phyloP scores from a whole-genome alignment of 2,797 vertebrate species.

The Bucorvus abyssinicus region DNA sequence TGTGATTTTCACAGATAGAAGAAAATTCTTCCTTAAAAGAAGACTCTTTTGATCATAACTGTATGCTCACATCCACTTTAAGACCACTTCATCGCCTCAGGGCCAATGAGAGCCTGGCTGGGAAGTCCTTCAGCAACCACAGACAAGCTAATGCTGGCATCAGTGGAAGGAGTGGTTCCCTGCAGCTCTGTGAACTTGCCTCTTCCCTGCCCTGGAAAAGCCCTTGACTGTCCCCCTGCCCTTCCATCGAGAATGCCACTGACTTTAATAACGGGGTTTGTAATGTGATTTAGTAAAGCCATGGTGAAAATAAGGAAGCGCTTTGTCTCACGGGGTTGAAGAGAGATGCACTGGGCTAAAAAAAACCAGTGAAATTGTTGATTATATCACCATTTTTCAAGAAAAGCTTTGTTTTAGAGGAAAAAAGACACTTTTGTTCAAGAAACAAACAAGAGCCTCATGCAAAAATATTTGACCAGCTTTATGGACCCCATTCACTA shows the following conservation, averaged over 20 bases:
- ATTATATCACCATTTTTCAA: not conserved
- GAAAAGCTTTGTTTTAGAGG: not conserved
- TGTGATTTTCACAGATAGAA: not conserved
- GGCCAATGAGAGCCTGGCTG: not conserved
- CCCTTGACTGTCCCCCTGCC: not conserved
- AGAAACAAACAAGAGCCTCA: not conserved
- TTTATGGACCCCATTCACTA: not conserved
- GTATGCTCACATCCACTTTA: not conserved
- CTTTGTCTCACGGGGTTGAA: not conserved
- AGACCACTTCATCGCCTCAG: not conserved
- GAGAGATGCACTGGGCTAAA: not conserved
- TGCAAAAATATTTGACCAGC: slow-evolving; percentile 26
- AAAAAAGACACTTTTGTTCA: not conserved
- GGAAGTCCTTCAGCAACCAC: not conserved
- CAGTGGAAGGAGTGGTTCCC: not conserved
- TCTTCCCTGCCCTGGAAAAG: not conserved
- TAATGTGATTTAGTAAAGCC: not conserved
- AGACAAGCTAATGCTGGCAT: fast-evolving
- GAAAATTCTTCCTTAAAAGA: not conserved
- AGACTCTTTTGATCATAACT: not conserved
- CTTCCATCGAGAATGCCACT: not conserved
- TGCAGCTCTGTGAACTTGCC: not conserved
- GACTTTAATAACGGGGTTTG: not conserved
- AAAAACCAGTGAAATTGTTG: not conserved
- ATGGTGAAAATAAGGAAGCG: not conserved